These are phyloP conservation scores for Pipa parva DNA, from an alignment of 2,113 vertebrate species.

Conservation along the genomic window DNA sequence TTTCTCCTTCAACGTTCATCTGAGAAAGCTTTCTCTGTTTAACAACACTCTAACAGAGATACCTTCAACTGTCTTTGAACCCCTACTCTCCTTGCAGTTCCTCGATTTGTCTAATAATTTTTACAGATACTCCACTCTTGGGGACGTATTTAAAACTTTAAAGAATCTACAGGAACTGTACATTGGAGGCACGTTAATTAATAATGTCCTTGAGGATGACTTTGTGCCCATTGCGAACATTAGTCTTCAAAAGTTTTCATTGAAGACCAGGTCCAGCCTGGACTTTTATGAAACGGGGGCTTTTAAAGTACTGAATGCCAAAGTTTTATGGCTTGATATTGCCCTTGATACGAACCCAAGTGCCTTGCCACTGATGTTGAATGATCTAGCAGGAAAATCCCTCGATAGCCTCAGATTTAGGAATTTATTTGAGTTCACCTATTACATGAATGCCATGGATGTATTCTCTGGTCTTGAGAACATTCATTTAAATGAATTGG, in stretches of 20 bases:
- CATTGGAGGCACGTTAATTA: slow-evolving; percentile 65
- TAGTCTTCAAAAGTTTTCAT: slow-evolving; percentile 59
- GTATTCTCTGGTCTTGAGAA: slow-evolving; percentile 62
- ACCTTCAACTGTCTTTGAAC: slow-evolving; percentile 56
- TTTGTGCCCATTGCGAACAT: slow-evolving; percentile 58
- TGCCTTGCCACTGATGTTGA: slow-evolving; percentile 58
- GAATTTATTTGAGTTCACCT: slow-evolving; percentile 76
- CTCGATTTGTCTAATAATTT: slow-evolving; percentile 76
- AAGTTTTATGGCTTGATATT: slow-evolving; percentile 65
- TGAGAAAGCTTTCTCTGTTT: slow-evolving; percentile 69
- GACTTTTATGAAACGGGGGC: slow-evolving; percentile 66
- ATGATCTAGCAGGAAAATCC: slow-evolving; percentile 63
- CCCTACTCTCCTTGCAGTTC: slow-evolving; percentile 53
- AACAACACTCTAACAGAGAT: slow-evolving; percentile 72
- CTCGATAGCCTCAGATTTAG: slow-evolving; percentile 65
- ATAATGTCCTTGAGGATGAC: slow-evolving; percentile 54
- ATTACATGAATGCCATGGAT: slow-evolving; percentile 59
- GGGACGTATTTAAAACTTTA: slow-evolving; percentile 54
- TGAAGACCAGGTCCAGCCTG: slow-evolving; percentile 67
- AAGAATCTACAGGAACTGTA: slow-evolving; percentile 59
- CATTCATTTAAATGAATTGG: slow-evolving; percentile 51
- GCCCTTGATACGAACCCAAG: slow-evolving; percentile 60
- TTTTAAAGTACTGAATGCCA: slow-evolving; percentile 60
- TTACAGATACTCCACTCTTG: slow-evolving; percentile 54
- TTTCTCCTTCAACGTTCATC: slow-evolving; percentile 57